Percentiles rank a stretch among this genome's conserved stretches.
phyloP scores from a whole-genome alignment of 2,888 invertebrate genomes.

The Idaea straminata region DNA sequence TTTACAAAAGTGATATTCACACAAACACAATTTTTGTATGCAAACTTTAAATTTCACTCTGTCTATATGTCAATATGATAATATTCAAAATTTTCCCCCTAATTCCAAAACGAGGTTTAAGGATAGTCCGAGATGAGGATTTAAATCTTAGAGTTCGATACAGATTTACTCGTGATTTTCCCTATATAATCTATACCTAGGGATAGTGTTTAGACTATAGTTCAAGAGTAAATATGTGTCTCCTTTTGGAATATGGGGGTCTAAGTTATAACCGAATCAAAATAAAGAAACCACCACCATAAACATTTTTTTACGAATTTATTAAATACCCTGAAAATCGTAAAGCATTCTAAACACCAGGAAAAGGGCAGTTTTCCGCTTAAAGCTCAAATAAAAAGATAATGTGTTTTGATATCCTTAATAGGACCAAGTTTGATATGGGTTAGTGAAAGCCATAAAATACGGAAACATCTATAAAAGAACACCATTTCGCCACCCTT shows the following conservation, averaged over 20 bases:
- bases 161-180: too few species aligned
- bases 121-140: too few species aligned
- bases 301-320: neutral
- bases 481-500: conserved; percentile 2
- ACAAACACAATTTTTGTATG: neutral
- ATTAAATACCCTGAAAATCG: conserved; percentile 1
- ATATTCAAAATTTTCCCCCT: too few species aligned
- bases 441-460: conserved; percentile 22
- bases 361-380: neutral
- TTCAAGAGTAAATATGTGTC: too few species aligned
- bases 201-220: too few species aligned
- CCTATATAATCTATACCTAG: too few species aligned
- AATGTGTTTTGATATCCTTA: conserved; percentile 16
- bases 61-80: too few species aligned
- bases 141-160: too few species aligned
- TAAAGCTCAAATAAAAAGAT: conserved; percentile 16
- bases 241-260: too few species aligned
- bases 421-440: conserved; percentile 18
- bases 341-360: conserved; percentile 3
- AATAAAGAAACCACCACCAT: neutral
- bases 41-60: neutral
- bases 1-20: neutral
- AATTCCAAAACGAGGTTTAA: too few species aligned
- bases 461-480: conserved; percentile 19
- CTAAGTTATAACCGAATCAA: too few species aligned